These are phyloP conservation scores for Himalopsyche tibetana DNA, from an alignment of 2,888 invertebrate species.

Conservation along the genomic window DNA sequence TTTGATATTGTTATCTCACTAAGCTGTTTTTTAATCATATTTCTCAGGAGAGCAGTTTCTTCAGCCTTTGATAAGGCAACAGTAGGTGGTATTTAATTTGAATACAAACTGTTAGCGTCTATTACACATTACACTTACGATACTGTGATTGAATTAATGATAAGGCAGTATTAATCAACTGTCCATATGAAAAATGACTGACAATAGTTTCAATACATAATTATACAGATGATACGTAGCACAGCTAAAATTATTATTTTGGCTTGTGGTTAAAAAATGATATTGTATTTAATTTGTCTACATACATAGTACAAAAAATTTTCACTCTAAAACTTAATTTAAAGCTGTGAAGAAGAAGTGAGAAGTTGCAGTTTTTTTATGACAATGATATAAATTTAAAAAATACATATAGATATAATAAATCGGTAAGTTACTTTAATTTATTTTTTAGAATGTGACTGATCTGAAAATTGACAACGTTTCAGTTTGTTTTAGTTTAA, in stretches of 20 bases:
- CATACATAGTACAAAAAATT: neutral
- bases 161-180: conserved; percentile 29
- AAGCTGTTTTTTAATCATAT: neutral
- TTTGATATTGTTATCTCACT: conserved; percentile 16
- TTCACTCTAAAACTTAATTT: neutral
- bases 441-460: too few relatives aligned
- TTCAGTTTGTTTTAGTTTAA: too few relatives aligned
- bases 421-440: too few relatives aligned
- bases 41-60: conserved; percentile 10
- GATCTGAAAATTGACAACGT: too few relatives aligned
- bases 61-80: conserved; percentile 5
- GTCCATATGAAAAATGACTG: conserved; percentile 38
- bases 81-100: conserved; percentile 41
- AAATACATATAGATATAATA: too few relatives aligned
- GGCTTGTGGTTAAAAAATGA: neutral
- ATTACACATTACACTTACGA: conserved; percentile 27
- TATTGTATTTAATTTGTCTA: neutral
- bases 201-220: conserved; percentile 23
- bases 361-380: too few relatives aligned
- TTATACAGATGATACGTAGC: neutral
- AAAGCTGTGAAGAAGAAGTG: too few relatives aligned
- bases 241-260: neutral
- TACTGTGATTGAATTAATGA: conserved; percentile 25
- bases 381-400: too few relatives aligned
- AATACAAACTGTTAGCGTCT: conserved; percentile 32